phyloP scores from a whole-genome alignment of 1,140 invertebrate genomes.

The Eubasilissa regina region DNA sequence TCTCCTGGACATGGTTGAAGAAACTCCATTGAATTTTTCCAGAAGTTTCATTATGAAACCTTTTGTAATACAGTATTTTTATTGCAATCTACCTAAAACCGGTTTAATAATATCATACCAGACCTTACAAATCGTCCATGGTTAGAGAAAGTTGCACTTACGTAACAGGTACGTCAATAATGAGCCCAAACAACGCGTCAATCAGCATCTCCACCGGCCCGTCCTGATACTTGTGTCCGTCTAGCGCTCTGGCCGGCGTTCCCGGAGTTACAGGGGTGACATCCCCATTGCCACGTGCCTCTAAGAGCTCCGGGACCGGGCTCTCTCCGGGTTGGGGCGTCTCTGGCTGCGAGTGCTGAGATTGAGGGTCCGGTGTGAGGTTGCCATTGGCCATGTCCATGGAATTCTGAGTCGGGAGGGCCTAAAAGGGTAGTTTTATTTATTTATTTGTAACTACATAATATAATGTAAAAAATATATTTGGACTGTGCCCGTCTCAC shows the following conservation, averaged over 20 bases:
- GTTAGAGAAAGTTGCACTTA: slow-evolving; percentile 63
- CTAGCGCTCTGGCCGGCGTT: too few relatives aligned
- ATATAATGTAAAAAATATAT: too few relatives aligned
- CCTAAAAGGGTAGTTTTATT: not conserved
- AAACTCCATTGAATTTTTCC: too few relatives aligned
- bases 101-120: too few relatives aligned
- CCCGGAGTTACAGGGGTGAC: not conserved
- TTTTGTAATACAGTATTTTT: too few relatives aligned
- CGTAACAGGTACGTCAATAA: slow-evolving; percentile 85
- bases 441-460: too few relatives aligned
- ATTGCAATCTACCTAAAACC: too few relatives aligned
- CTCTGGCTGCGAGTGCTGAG: not conserved
- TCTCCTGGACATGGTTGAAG: too few relatives aligned
- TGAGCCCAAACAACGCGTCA: slow-evolving; percentile 80
- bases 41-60: too few relatives aligned
- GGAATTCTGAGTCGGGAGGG: not conserved
- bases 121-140: not conserved
- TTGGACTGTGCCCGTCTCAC: too few relatives aligned
- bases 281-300: not conserved
- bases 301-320: not conserved
- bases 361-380: not conserved
- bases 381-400: slow-evolving; percentile 12
- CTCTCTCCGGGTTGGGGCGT: too few relatives aligned
- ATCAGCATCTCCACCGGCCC: slow-evolving; percentile 77
- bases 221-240: slow-evolving; percentile 55